These are phyloP conservation scores for Podarcis lilfordi DNA, from an alignment of 2,797 vertebrate genomes.

Conservation along the genomic window DNA sequence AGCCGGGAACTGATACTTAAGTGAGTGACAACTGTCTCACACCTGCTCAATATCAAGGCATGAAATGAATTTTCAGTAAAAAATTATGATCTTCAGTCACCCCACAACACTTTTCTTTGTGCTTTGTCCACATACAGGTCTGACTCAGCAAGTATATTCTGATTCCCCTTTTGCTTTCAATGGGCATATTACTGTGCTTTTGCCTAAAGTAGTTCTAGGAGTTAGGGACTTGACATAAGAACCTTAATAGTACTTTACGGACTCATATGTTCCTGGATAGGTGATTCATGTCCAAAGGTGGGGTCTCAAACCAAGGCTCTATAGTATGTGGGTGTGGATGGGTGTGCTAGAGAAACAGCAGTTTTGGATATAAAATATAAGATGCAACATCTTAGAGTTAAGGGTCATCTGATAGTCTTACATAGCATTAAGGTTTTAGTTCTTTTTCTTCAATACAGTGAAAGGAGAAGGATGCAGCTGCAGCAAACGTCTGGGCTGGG, in stretches of 20 bases:
- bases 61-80: neutral
- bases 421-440: rapidly evolving
- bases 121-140: neutral
- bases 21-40: neutral
- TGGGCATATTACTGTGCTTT: neutral
- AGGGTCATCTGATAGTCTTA: neutral
- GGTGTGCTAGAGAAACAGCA: neutral
- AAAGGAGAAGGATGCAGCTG: conserved; percentile 48
- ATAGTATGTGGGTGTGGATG: neutral
- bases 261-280: neutral
- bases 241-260: neutral
- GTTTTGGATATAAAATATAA: neutral
- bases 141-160: neutral
- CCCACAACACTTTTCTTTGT: neutral
- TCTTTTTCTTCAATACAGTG: rapidly evolving
- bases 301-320: neutral
- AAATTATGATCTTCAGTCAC: neutral
- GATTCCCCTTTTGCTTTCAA: neutral
- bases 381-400: neutral
- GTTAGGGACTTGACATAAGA: neutral
- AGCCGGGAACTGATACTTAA: neutral
- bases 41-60: neutral
- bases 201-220: neutral
- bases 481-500: neutral
- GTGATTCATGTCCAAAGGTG: neutral